Percentiles rank a stretch among this genome's conserved stretches.
Evolutionary conservation across 2,888 invertebrate genomes (phyloP).

Genomic region (Syrista parreyssii): DNA sequence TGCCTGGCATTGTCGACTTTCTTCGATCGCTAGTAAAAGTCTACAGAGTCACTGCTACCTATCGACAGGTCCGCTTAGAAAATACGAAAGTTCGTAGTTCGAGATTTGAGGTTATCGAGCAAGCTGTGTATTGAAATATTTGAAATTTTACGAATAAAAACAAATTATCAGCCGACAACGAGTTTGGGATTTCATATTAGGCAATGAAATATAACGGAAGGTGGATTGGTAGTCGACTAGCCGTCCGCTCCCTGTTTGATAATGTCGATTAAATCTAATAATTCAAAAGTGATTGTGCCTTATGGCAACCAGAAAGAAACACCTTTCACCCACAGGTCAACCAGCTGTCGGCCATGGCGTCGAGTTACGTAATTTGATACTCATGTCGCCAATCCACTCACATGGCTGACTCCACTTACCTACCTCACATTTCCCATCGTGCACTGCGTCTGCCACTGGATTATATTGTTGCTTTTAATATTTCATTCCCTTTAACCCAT

Average conservation of each 20-base stretch:
- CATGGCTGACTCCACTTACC: slow-evolving; percentile 1
- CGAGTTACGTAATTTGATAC: slow-evolving; percentile 40
- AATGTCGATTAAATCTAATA: background rate
- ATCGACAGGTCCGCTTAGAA: background rate
- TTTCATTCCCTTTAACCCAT: background rate
- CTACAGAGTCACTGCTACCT: no score
- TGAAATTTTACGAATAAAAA: background rate
- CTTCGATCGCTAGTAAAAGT: no score
- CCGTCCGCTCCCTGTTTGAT: background rate
- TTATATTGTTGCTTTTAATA: background rate
- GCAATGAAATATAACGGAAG: background rate
- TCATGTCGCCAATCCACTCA: slow-evolving; percentile 26
- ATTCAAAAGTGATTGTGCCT: slow-evolving; percentile 17
- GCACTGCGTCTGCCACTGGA: background rate
- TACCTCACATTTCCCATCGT: background rate
- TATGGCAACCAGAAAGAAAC: slow-evolving; percentile 18
- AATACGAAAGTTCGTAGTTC: background rate
- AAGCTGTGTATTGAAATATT: background rate
- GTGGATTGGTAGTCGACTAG: background rate
- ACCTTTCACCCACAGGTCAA: slow-evolving; percentile 42
- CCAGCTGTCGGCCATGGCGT: slow-evolving; percentile 36
- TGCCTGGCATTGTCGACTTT: background rate
- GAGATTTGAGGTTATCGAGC: background rate
- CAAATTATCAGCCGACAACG: background rate
- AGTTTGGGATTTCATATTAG: background rate